These are phyloP conservation scores for Metridium senile DNA, from an alignment of 92 coral and sea anemone species.

Conservation along the genomic window DNA sequence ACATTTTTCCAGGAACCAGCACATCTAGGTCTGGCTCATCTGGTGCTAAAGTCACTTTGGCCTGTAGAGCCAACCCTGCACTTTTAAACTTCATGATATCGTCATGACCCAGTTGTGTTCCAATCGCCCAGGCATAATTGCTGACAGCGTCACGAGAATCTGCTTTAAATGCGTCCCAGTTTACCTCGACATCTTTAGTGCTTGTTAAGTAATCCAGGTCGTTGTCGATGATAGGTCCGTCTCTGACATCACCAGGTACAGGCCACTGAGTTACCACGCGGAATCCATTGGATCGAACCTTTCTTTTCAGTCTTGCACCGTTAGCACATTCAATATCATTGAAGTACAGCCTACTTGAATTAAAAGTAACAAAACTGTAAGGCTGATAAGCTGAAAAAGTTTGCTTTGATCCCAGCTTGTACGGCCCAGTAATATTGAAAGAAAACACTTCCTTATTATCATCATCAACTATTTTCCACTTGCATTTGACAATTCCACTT, in stretches of 20 bases:
- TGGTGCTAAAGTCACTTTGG: conserved; percentile 55
- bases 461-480: conserved; percentile 65
- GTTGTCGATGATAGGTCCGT: conserved; percentile 50
- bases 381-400: conserved; percentile 41
- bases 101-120: conserved; percentile 58
- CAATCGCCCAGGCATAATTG: conserved; percentile 91
- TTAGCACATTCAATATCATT: conserved; percentile 75
- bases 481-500: conserved; percentile 69
- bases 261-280: conserved; percentile 87
- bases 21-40: conserved; percentile 66
- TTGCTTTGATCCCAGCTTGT: conserved; percentile 46
- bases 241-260: conserved; percentile 64
- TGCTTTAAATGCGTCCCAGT: conserved; percentile 82
- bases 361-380: conserved; percentile 40
- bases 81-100: conserved; percentile 73
- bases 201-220: conserved; percentile 66
- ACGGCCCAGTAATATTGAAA: conserved; percentile 21
- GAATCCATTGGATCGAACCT: conserved; percentile 85
- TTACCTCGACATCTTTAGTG: conserved; percentile 68
- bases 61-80: conserved; percentile 65
- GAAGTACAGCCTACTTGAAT: conserved; percentile 35
- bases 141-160: conserved; percentile 79
- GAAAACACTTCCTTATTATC: conserved; percentile 25
- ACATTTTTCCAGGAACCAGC: conserved; percentile 62
- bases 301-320: conserved; percentile 57